Evolutionary conservation across 2,113 vertebrate species (phyloP).

Genomic region (Melanocharis versteri): DNA sequence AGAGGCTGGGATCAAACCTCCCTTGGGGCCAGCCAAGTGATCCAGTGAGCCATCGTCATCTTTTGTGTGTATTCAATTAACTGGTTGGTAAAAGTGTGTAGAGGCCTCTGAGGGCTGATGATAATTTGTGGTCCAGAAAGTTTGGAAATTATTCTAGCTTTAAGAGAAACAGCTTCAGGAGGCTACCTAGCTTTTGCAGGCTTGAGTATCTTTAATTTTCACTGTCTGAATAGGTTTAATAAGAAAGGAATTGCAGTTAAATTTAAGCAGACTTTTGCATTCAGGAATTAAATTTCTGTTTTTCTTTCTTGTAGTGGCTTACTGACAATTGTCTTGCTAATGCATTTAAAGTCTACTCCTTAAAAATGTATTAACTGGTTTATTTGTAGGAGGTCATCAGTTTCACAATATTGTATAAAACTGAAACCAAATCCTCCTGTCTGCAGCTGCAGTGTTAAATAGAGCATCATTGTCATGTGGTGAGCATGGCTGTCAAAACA

Average conservation of each 20-base stretch:
- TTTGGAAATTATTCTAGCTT: background rate
- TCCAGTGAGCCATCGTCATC: background rate
- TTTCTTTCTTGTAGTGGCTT: background rate
- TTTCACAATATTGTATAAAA: constrained; percentile 45
- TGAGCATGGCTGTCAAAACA: constrained; percentile 67
- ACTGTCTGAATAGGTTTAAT: background rate
- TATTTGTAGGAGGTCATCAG: constrained; percentile 14
- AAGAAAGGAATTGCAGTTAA: background rate
- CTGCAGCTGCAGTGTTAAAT: constrained; percentile 61
- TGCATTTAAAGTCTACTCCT: background rate
- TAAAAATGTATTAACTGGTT: constrained; percentile 12
- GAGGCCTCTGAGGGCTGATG: background rate
- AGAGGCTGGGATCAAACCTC: background rate
- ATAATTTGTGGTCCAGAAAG: background rate
- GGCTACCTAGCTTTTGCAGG: background rate
- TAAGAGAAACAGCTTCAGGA: background rate
- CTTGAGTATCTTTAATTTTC: background rate
- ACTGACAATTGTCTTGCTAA: background rate
- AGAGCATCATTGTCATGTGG: constrained; percentile 59
- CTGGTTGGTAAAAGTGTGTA: background rate
- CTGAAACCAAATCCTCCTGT: constrained; percentile 45
- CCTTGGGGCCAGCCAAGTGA: background rate
- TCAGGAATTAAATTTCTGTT: background rate
- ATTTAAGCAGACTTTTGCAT: background rate
- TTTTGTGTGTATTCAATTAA: background rate